These are phyloP conservation scores for Acinonyx jubatus DNA, from an alignment of 2,113 vertebrate genomes.

Conservation along the genomic window DNA sequence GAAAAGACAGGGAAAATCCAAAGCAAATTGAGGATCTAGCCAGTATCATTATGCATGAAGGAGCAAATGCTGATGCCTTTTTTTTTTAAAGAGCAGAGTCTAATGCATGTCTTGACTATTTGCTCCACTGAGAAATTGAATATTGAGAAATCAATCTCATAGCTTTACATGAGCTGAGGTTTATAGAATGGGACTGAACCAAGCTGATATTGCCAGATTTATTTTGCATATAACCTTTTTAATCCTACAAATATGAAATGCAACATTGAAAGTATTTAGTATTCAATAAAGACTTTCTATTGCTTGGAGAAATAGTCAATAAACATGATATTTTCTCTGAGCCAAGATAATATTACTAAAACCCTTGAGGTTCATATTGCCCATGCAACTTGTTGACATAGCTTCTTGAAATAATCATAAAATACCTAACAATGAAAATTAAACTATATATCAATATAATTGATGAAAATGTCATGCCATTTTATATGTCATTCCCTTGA, in stretches of 20 bases:
- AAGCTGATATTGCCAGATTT: constrained; percentile 60
- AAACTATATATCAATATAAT: neutral
- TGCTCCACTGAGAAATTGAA: constrained; percentile 55
- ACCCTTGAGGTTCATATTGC: neutral
- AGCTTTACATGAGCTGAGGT: neutral
- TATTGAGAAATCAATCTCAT: constrained; percentile 61
- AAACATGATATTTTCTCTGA: constrained; percentile 49
- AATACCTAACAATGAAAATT: neutral
- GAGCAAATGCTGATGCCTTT: constrained; percentile 35
- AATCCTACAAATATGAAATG: constrained; percentile 54
- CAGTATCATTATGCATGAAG: neutral
- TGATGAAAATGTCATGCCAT: neutral
- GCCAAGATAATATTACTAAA: neutral
- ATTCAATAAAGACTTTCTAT: constrained; percentile 47
- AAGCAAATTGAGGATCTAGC: constrained; percentile 26
- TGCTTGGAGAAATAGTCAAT: constrained; percentile 62
- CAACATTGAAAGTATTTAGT: constrained; percentile 42
- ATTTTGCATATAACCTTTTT: constrained; percentile 64
- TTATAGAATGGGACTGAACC: constrained; percentile 40
- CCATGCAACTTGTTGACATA: neutral
- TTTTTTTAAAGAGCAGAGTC: neutral
- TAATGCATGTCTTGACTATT: constrained; percentile 51
- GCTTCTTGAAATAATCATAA: constrained; percentile 55
- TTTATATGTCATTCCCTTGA: neutral
- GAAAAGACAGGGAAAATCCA: constrained; percentile 26